Conservation (phyloP, 2,113 vertebrate genomes). For the Isurus oxyrinchus region DNA sequence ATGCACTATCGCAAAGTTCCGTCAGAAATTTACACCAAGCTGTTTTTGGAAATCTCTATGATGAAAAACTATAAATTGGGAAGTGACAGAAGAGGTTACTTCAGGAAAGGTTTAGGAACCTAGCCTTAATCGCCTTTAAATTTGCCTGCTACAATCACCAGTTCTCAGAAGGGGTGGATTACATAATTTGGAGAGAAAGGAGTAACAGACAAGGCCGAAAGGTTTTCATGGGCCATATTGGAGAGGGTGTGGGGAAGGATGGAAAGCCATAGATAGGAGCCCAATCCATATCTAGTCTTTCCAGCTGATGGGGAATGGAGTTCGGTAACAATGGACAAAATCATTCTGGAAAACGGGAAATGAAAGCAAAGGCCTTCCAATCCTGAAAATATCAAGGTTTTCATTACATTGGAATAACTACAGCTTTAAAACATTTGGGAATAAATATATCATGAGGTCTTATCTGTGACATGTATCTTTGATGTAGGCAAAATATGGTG, state of each 20-base stretch:
- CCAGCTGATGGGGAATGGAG: background rate
- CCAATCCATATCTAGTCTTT: background rate
- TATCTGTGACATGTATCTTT: too few relatives aligned
- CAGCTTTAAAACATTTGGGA: too few relatives aligned
- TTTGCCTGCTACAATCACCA: background rate
- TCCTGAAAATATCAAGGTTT: background rate
- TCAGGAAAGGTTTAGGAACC: background rate
- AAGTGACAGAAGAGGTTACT: background rate
- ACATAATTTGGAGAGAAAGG: background rate
- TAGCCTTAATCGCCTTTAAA: background rate
- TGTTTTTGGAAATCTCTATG: background rate
- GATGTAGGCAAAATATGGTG: too few relatives aligned
- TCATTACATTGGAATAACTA: background rate
- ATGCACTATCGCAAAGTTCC: background rate
- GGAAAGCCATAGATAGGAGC: background rate
- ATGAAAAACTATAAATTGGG: background rate
- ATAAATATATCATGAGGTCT: too few relatives aligned
- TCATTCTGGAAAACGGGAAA: background rate
- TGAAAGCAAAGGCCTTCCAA: background rate
- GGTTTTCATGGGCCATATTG: background rate
- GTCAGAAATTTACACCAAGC: background rate
- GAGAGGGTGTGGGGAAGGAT: too few relatives aligned
- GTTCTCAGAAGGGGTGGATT: background rate
- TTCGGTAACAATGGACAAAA: background rate
- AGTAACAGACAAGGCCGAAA: background rate